Base-by-base conservation (phyloP, 2,797 vertebrate genomes). In the Thunnus albacares region DNA sequence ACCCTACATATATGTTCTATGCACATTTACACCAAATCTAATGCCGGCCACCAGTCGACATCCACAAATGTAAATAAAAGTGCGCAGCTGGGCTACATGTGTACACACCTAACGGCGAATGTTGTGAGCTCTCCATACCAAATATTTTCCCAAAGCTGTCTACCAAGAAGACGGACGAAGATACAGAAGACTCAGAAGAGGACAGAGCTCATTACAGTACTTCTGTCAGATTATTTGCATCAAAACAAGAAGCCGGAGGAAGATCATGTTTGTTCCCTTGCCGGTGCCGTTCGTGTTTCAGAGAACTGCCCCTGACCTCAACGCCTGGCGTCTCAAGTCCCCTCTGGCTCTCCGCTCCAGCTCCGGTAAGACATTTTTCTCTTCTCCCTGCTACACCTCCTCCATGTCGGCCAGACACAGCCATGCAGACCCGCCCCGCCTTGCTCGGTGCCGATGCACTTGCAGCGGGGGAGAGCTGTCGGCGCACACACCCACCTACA, bases 281-380 rank as follows among this genome's bases (percentile, higher is more conserved):
- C 96, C 96, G 89, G 95, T 97, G 93, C 96, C 96, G 94, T 96
- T 97, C 93, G 94, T 97, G 87, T 95, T 97, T 95, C 96, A 96
- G 92, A 96, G 96, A 96, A 94, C 95, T 88, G 94, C 94, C 86
- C 94, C 96, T 90, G 96, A 97, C 92, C 94, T 96, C 93, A 95
- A 92, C 94, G 95, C 95, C 94, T 97, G 96, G 96, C 95, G 94
- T 86, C 95, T 97, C 93, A 96, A 97, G 91, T 95, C 96, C 84
- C 95, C 96, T 77, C 94, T 94, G 94, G 94, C 96, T 94, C 94
- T 94, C 61, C 95, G 95, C 89, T 95, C 95, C 88, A 94, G 94
- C 93, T 94, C 96, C 93, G 96, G 96, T 97, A 97, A 97, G 96
- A 84, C 75, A 73, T 89, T 22, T 76, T 83, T 79, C 63, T 77